These are phyloP conservation scores for Nymphalis io DNA, from an alignment of 1,140 invertebrate species.

Conservation along the genomic window DNA sequence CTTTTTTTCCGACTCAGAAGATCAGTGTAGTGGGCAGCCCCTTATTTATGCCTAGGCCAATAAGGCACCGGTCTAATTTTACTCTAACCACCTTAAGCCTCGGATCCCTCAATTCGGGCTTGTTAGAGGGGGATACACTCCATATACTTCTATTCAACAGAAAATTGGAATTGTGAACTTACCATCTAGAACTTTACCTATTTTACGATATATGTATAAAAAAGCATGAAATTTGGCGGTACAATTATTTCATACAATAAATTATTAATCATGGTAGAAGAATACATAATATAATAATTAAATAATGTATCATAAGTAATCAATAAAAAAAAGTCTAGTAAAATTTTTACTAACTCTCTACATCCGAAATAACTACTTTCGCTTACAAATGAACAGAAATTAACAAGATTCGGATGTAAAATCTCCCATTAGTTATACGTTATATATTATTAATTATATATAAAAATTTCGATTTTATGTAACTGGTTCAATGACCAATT, in stretches of 20 bases:
- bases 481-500: slow-evolving; percentile 9
- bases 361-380: slow-evolving; percentile 31
- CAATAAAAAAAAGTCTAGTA: slow-evolving; percentile 9
- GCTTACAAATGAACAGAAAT: slow-evolving; percentile 32
- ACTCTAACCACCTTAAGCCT: too few relatives aligned
- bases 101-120: too few relatives aligned
- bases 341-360: slow-evolving; percentile 20
- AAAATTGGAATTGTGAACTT: too few relatives aligned
- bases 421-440: slow-evolving; percentile 27
- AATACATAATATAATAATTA: neutral
- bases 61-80: too few relatives aligned
- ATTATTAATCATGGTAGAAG: neutral
- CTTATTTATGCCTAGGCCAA: too few relatives aligned
- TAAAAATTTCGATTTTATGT: slow-evolving; percentile 20
- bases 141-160: too few relatives aligned
- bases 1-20: too few relatives aligned
- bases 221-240: too few relatives aligned
- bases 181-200: too few relatives aligned
- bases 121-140: too few relatives aligned
- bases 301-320: slow-evolving; percentile 8
- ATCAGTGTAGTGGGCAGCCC: too few relatives aligned
- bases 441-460: slow-evolving; percentile 26
- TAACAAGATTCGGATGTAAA: slow-evolving; percentile 33
- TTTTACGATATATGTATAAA: too few relatives aligned
- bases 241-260: neutral